phyloP scores from a whole-genome alignment of 1,140 invertebrate genomes.

The Drosophila subobscura region DNA sequence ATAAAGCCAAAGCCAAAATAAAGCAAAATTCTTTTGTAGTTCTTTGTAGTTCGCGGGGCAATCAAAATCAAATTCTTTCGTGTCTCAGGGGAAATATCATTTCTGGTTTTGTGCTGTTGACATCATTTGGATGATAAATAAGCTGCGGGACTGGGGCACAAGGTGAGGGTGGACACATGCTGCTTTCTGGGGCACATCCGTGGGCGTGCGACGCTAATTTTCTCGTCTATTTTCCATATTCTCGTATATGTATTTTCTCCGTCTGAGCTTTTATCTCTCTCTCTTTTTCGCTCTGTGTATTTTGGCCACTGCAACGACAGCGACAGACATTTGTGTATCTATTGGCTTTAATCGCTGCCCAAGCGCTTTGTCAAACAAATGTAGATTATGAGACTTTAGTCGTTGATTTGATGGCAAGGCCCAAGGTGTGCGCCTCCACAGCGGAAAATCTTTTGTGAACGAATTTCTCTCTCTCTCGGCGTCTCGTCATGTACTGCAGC shows the following conservation, averaged over 20 bases:
- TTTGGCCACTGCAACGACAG: slow-evolving; percentile 39
- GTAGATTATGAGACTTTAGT: slow-evolving; percentile 67
- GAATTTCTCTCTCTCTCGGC: neutral
- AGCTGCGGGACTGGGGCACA: slow-evolving; percentile 10
- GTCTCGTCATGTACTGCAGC: slow-evolving; percentile 61
- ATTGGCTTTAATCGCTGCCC: slow-evolving; percentile 59
- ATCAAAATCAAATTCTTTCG: neutral
- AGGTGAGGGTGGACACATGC: slow-evolving; percentile 50
- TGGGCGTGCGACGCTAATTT: slow-evolving; percentile 69
- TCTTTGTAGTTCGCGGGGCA: neutral
- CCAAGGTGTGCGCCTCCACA: slow-evolving; percentile 56
- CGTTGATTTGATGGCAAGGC: slow-evolving; percentile 61
- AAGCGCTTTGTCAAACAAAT: slow-evolving; percentile 58
- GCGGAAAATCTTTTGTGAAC: slow-evolving; percentile 32
- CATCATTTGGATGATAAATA: slow-evolving; percentile 44
- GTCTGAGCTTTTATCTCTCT: slow-evolving; percentile 24
- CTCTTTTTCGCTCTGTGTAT: slow-evolving; percentile 33
- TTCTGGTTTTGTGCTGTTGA: slow-evolving; percentile 27
- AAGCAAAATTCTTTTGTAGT: slow-evolving; percentile 27
- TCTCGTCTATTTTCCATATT: slow-evolving; percentile 37
- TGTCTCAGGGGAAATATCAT: neutral
- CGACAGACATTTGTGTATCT: slow-evolving; percentile 19
- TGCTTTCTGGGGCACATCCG: slow-evolving; percentile 27
- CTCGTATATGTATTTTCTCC: slow-evolving; percentile 53
- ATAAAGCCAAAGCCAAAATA: slow-evolving; percentile 35